Percentiles rank a stretch among this genome's conserved stretches.
phyloP scores from a whole-genome alignment of 2,113 vertebrate species.

The Myotis yumanensis region DNA sequence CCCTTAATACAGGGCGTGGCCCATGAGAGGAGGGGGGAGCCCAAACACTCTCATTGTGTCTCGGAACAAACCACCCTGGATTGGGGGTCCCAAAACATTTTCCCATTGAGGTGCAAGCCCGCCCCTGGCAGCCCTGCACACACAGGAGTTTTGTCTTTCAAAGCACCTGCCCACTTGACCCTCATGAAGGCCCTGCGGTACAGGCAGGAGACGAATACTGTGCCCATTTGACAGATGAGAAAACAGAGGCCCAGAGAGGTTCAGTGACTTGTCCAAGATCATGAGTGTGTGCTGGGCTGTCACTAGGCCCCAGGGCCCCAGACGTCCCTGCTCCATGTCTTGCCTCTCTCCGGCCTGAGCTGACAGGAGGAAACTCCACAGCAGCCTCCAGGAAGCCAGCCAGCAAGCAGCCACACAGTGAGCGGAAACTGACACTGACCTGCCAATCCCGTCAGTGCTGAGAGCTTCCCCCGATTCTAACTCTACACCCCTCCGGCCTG shows the following conservation, averaged over 20 bases:
- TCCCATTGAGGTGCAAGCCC: not conserved
- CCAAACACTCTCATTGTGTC: not conserved
- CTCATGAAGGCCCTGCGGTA: not conserved
- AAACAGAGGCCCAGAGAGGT: not conserved
- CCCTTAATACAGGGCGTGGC: not conserved
- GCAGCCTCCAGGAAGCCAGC: not conserved
- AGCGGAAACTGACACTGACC: not conserved
- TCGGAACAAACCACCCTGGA: not conserved
- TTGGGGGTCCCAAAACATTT: not conserved
- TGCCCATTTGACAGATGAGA: not conserved
- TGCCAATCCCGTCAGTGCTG: not conserved
- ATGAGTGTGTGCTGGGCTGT: not conserved
- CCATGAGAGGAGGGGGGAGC: not conserved
- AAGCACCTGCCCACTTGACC: not conserved
- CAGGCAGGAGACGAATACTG: not conserved
- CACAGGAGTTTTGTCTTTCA: not conserved
- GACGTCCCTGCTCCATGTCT: not conserved
- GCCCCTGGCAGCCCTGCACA: not conserved
- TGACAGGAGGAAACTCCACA: not conserved
- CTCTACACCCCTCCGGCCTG: not conserved
- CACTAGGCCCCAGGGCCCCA: not conserved
- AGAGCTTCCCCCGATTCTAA: not conserved
- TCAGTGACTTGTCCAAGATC: not conserved
- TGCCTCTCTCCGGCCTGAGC: not conserved
- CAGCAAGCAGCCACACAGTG: not conserved